These are phyloP conservation scores for Pleuronectes platessa DNA, from an alignment of 2,113 vertebrate species.

Conservation along the genomic window DNA sequence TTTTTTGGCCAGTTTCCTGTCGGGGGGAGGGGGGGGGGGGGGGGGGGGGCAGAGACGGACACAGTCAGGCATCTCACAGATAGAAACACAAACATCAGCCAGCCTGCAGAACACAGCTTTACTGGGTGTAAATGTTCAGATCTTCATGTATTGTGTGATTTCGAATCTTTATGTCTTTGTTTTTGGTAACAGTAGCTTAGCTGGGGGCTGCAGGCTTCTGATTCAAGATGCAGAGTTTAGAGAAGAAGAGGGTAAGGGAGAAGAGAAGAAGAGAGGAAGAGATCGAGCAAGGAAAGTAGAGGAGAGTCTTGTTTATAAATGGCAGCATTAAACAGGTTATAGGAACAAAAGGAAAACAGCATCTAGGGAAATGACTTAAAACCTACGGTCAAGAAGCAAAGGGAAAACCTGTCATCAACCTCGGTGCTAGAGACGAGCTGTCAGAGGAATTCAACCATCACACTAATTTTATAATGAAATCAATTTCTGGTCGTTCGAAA, in stretches of 20 bases:
- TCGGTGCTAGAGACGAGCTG: conserved; percentile 28
- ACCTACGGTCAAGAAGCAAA: conserved; percentile 22
- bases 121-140: neutral
- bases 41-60: conserved; percentile 35
- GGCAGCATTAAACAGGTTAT: conserved; percentile 51
- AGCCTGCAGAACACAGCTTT: conserved; percentile 51
- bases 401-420: conserved; percentile 15
- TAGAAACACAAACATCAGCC: conserved; percentile 7
- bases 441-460: conserved; percentile 52
- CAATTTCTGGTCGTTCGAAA: neutral
- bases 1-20: conserved; percentile 98
- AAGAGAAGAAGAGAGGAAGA: conserved; percentile 44
- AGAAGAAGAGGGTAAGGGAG: conserved; percentile 18
- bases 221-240: conserved; percentile 46
- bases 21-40: neutral
- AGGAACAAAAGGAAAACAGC: conserved; percentile 39
- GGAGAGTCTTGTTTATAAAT: conserved; percentile 45
- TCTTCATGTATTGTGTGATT: neutral
- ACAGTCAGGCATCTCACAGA: conserved; percentile 25
- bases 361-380: conserved; percentile 31
- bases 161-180: neutral
- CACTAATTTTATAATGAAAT: neutral
- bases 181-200: neutral
- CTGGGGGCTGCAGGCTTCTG: conserved; percentile 58
- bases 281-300: conserved; percentile 58